Percentiles rank a stretch among this genome's conserved stretches.
Evolutionary conservation across 2,797 vertebrate genomes (phyloP).

Genomic region (Rhincodon typus): DNA sequence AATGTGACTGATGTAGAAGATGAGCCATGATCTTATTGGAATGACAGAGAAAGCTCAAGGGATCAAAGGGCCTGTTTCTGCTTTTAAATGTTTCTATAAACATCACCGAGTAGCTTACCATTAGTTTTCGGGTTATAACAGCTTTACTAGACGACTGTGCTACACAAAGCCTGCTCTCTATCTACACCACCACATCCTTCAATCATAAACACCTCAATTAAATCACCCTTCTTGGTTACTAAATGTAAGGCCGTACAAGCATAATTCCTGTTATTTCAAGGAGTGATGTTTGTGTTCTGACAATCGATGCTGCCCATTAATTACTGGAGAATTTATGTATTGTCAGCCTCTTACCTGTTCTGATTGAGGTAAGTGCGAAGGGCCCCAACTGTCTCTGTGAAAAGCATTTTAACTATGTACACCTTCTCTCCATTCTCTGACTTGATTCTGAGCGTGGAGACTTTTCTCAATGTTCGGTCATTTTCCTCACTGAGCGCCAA

Average conservation of each 20-base stretch:
- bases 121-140: not conserved
- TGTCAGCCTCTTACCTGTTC: conserved; percentile 59
- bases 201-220: not conserved
- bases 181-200: not conserved
- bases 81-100: not conserved
- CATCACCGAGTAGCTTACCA: not conserved
- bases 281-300: not conserved
- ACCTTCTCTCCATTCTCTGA: conserved; percentile 71
- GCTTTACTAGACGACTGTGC: not conserved
- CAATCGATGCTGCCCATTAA: rapidly evolving
- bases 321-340: rapidly evolving
- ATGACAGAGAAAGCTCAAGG: not conserved
- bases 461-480: not conserved
- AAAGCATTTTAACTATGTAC: conserved; percentile 67
- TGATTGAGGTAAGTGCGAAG: conserved; percentile 64
- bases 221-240: not conserved
- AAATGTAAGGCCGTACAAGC: not conserved
- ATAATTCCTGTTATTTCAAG: rapidly evolving
- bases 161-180: not conserved
- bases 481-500: conserved; percentile 38
- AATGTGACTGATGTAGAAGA: not conserved
- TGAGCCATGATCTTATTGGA: not conserved
- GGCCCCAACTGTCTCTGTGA: conserved; percentile 69
- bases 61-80: not conserved
- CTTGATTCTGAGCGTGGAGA: conserved; percentile 66